phyloP scores from a whole-genome alignment of 2,113 vertebrate species.

The Protobothrops flavoviridis region DNA sequence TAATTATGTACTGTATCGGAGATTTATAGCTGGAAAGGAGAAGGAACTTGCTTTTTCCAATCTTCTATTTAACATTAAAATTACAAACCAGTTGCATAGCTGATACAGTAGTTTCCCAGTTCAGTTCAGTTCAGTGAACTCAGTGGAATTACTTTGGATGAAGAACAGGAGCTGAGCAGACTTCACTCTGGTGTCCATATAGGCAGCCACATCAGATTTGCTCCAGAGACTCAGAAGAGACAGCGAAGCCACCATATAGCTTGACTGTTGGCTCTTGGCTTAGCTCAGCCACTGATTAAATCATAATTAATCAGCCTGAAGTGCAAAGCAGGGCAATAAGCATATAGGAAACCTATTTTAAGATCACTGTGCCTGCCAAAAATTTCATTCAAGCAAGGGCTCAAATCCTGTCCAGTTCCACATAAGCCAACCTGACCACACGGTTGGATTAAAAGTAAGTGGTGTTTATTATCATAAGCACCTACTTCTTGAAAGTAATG shows the following conservation, averaged over 20 bases:
- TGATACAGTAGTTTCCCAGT: background rate
- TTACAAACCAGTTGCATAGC: background rate
- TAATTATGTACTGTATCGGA: background rate
- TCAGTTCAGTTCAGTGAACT: background rate
- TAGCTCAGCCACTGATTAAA: background rate
- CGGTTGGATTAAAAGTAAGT: background rate
- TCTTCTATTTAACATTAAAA: background rate
- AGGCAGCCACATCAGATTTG: background rate
- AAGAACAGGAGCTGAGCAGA: background rate
- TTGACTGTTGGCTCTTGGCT: background rate
- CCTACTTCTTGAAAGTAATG: background rate
- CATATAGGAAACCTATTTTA: background rate
- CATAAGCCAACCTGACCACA: background rate
- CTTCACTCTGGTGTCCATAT: background rate
- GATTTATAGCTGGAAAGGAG: background rate
- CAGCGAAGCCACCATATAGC: background rate
- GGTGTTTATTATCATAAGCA: background rate
- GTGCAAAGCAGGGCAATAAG: background rate
- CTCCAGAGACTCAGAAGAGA: background rate
- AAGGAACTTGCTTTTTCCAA: background rate
- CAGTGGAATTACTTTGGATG: background rate
- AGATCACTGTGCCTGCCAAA: background rate
- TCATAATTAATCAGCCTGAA: background rate
- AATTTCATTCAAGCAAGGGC: background rate
- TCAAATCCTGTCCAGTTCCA: background rate